Conservation (phyloP, 2,888 invertebrate species). For the Dicyrtomina minuta region DNA sequence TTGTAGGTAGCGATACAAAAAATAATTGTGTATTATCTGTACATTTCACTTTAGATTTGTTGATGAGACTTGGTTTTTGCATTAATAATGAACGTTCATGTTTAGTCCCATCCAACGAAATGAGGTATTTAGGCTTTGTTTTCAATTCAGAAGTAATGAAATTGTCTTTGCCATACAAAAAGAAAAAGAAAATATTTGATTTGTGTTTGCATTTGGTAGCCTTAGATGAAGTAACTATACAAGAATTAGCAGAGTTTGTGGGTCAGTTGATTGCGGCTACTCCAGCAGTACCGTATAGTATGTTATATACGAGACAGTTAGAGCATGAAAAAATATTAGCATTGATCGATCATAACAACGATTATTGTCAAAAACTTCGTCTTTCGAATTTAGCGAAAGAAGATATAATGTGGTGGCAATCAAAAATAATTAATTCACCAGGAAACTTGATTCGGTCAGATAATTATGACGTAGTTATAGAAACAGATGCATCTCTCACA, state of each 20-base stretch:
- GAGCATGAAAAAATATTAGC: not conserved
- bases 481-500: too few species aligned
- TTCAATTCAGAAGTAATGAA: constrained; percentile 2
- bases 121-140: constrained; percentile 19
- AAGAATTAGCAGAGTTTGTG: not conserved
- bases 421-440: not conserved
- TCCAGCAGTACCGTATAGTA: constrained; percentile 4
- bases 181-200: not conserved
- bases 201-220: not conserved
- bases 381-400: not conserved
- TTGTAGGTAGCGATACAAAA: not conserved
- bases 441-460: not conserved
- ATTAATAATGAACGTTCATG: not conserved
- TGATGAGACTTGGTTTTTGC: constrained; percentile 6
- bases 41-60: not conserved
- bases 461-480: not conserved
- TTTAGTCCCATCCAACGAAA: not conserved
- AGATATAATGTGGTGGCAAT: constrained; percentile 1
- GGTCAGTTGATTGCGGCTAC: constrained; percentile 4
- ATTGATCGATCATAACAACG: not conserved
- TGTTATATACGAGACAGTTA: constrained; percentile 1
- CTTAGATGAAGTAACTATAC: not conserved
- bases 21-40: not conserved
- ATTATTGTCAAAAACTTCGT: not conserved
- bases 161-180: not conserved